Evolutionary conservation across 2,888 invertebrate genomes (phyloP).

Genomic region (Carterocephalus palaemon): DNA sequence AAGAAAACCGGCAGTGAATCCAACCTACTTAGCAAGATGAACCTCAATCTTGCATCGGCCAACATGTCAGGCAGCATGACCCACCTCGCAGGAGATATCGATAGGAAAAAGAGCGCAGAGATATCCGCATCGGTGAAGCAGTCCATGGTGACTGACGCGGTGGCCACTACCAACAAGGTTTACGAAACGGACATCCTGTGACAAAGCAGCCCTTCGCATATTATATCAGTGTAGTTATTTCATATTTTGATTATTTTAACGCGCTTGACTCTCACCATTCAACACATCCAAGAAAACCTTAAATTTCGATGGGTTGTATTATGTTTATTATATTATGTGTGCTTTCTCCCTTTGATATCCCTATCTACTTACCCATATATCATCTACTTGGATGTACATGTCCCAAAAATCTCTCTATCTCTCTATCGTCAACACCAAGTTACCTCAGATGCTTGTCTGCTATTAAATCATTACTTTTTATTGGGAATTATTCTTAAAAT

Average conservation of each 20-base stretch:
- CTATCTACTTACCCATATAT: no score
- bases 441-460: no score
- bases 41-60: conserved; percentile 80
- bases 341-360: no score
- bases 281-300: conserved; percentile 3
- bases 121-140: conserved; percentile 27
- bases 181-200: conserved; percentile 97
- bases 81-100: conserved; percentile 50
- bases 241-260: conserved; percentile 13
- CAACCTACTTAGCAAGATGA: conserved; percentile 90
- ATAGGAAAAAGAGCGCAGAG: conserved; percentile 28
- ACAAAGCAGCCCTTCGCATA: conserved; percentile 54
- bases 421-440: no score
- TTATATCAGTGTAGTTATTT: conserved; percentile 45
- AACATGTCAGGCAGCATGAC: conserved; percentile 66
- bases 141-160: conserved; percentile 41
- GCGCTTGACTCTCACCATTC: neutral
- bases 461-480: no score
- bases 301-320: conserved; percentile 12
- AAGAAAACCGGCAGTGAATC: conserved; percentile 95
- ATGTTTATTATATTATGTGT: no score
- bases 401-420: no score
- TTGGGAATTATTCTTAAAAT: no score
- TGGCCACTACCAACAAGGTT: conserved; percentile 86
- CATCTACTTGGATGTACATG: no score